Evolutionary conservation across 2,888 invertebrate genomes (phyloP).

Genomic region (Phaedon cochleariae): DNA sequence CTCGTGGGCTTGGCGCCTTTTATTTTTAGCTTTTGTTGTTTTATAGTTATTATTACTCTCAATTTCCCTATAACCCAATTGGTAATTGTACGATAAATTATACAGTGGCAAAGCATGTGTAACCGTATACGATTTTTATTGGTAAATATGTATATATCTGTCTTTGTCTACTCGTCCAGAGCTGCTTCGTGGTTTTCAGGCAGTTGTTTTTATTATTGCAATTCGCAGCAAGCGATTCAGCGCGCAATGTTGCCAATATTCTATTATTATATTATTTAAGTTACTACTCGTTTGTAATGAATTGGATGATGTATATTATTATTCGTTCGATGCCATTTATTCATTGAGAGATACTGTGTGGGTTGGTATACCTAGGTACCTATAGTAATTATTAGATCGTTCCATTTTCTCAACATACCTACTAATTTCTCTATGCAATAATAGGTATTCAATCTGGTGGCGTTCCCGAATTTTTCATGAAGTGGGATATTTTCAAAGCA

Average conservation of each 20-base stretch:
- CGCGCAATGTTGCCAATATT: background rate
- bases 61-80: slow-evolving; percentile 17
- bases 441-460: too few species aligned
- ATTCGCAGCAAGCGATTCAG: background rate
- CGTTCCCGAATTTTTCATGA: too few species aligned
- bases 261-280: too few species aligned
- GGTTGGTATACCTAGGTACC: too few species aligned
- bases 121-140: slow-evolving; percentile 16
- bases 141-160: background rate
- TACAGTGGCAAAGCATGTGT: slow-evolving; percentile 8
- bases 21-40: slow-evolving; percentile 17
- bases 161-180: background rate
- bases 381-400: too few species aligned
- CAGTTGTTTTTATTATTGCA: background rate
- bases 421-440: too few species aligned
- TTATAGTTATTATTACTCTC: slow-evolving; percentile 10
- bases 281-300: too few species aligned
- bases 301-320: too few species aligned
- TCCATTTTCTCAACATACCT: too few species aligned
- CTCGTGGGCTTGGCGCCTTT: slow-evolving; percentile 14
- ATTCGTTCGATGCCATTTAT: too few species aligned
- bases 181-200: background rate
- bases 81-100: slow-evolving; percentile 18
- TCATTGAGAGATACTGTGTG: too few species aligned
- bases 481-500: too few species aligned